Conservation (phyloP, 2,113 vertebrate genomes). For the Zonotrichia leucophrys region DNA sequence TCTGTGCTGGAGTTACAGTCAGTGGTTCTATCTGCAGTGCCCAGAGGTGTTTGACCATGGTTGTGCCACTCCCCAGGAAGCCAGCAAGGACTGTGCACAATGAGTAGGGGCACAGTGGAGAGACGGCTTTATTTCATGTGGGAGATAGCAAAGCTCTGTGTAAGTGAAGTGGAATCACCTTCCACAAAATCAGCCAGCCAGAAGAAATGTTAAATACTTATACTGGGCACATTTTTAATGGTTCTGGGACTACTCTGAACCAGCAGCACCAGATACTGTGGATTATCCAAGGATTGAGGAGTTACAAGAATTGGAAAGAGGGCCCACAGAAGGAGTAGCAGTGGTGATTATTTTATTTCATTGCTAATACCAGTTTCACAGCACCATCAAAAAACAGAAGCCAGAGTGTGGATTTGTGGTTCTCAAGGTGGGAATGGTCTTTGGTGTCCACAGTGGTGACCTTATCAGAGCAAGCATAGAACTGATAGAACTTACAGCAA, state of each 20-base stretch:
- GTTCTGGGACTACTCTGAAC: not conserved
- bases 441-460: not conserved
- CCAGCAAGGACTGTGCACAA: not conserved
- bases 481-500: not conserved
- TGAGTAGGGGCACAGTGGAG: too few relatives aligned
- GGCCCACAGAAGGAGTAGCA: not conserved
- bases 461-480: not conserved
- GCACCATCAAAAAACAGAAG: not conserved
- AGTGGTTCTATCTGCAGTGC: not conserved
- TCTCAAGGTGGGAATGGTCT: not conserved
- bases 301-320: not conserved
- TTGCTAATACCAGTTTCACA: fast-evolving
- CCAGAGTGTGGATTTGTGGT: not conserved
- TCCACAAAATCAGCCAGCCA: not conserved
- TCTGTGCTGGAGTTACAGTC: not conserved
- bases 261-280: not conserved
- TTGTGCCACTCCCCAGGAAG: not conserved
- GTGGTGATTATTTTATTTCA: not conserved
- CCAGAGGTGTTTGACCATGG: not conserved
- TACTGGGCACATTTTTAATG: not conserved
- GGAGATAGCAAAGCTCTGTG: not conserved
- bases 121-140: not conserved
- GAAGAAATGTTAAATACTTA: not conserved
- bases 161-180: not conserved
- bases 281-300: not conserved